Evolutionary conservation across 2,797 vertebrate genomes (phyloP).

Genomic region (Mormyrops attenuatus): DNA sequence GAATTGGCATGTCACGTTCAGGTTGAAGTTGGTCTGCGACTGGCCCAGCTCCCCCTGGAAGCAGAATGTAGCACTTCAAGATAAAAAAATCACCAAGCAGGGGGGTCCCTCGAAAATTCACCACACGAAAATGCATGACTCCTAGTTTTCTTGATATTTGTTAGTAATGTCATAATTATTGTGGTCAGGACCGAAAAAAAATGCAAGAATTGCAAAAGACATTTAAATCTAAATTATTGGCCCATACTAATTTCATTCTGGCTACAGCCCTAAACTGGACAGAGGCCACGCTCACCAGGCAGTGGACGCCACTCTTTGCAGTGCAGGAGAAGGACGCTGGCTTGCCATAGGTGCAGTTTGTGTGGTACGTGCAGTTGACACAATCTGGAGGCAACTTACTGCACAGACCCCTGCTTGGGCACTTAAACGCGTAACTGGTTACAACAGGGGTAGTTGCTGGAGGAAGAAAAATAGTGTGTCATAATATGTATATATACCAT

Average conservation of each 20-base stretch:
- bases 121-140: neutral
- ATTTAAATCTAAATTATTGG: neutral
- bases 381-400: constrained; percentile 77
- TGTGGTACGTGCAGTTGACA: constrained; percentile 72
- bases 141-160: neutral
- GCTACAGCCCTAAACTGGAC: neutral
- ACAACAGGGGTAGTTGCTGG: constrained; percentile 47
- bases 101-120: neutral
- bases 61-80: constrained; percentile 15
- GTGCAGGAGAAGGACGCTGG: constrained; percentile 69
- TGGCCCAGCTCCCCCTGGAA: constrained; percentile 66
- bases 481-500: neutral
- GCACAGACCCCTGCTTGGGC: constrained; percentile 84
- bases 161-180: neutral
- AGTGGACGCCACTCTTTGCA: constrained; percentile 74
- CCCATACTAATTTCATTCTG: neutral
- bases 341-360: constrained; percentile 85
- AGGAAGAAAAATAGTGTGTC: neutral
- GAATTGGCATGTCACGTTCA: constrained; percentile 82
- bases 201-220: neutral
- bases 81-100: neutral
- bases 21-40: constrained; percentile 67
- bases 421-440: constrained; percentile 53
- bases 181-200: neutral
- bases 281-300: constrained; percentile 69